Conservation (phyloP, 2,113 vertebrate species). For the Hippocampus mohnikei region DNA sequence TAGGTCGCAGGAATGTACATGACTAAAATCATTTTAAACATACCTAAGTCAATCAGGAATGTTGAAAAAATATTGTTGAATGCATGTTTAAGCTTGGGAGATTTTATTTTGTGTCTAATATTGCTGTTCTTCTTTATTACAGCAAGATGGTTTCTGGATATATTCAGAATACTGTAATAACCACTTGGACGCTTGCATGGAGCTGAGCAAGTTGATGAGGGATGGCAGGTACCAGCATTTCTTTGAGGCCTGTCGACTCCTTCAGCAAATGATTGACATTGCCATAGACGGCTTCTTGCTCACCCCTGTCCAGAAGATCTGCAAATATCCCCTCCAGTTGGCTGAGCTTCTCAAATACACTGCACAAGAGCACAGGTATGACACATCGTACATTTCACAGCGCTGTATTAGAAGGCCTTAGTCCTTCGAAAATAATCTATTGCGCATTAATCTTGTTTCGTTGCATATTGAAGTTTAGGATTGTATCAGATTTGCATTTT, state of each 20-base stretch:
- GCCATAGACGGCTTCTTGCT: slow-evolving; percentile 97
- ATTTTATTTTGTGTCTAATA: slow-evolving; percentile 15
- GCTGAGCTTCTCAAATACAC: slow-evolving; percentile 98
- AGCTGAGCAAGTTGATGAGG: slow-evolving; percentile 96
- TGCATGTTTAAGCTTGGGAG: slow-evolving; percentile 7
- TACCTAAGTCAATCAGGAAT: too few relatives aligned
- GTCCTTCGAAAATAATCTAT: neutral
- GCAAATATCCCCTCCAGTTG: slow-evolving; percentile 97
- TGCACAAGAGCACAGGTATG: slow-evolving; percentile 95
- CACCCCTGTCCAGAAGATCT: slow-evolving; percentile 99
- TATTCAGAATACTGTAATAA: slow-evolving; percentile 99
- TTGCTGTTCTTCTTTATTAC: slow-evolving; percentile 22
- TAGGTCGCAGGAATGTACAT: too few relatives aligned
- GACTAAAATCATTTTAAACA: too few relatives aligned
- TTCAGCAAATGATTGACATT: slow-evolving; percentile 99
- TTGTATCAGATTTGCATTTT: neutral
- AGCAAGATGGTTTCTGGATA: slow-evolving; percentile 99
- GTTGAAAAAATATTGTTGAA: neutral
- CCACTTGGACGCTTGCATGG: slow-evolving; percentile 96
- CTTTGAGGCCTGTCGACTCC: slow-evolving; percentile 94
- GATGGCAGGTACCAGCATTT: slow-evolving; percentile 98
- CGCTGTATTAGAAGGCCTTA: neutral
- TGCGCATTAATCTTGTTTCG: neutral
- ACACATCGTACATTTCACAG: neutral
- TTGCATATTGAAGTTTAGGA: neutral